Base-by-base conservation (phyloP, 1,140 invertebrate genomes). In the Drosophila paulistorum region DNA sequence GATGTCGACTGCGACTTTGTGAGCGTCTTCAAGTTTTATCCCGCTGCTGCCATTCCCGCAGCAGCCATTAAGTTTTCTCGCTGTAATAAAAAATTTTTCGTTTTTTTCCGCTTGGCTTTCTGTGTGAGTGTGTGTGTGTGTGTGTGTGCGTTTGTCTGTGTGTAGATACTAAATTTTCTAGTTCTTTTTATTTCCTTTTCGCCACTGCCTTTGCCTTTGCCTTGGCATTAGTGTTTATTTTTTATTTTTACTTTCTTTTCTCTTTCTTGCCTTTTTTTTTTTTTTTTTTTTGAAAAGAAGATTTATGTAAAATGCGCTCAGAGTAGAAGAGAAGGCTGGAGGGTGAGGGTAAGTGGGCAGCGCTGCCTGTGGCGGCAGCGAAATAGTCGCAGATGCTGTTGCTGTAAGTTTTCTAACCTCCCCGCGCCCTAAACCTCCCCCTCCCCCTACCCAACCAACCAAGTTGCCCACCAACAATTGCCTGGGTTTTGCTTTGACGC, bases 111-210 rank as follows among this genome's bases (percentile, higher is more conserved):
- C 33, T 60, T 63, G 60, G 79, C 76, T 39, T 4, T 39, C 10
- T 39, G 10, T 39, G 66, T 62, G 35, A 68, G 26, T 65, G 51
- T 71, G 13, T 54, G 65, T 64, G 51, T 78, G 65, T 74, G 45
- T 66, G 17, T 79, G 70, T 74, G 59, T 69, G 41, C 57, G 39
- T 70, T 37, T 82, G 54, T 83, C 45, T 79, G 64, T 83, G 77
- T 89, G 77, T 89, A 90, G 85, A 90, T 89, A 89, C 84, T 89
- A 89, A 90, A 89, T 89, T 89, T 89, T 89, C 85, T 89, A 89
- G 84, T 89, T 89, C 81, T 70, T 83, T 76, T 71, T 87, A 83
- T 87, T 84, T 74, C 74, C 70, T 69, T 66, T 74, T 78, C 72
- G 45, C 45, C 45, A 51, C 72, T 83, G 64, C 70, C 70, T 76